phyloP scores from a whole-genome alignment of 2,888 invertebrate species.

The Chymomyza procnemis region DNA sequence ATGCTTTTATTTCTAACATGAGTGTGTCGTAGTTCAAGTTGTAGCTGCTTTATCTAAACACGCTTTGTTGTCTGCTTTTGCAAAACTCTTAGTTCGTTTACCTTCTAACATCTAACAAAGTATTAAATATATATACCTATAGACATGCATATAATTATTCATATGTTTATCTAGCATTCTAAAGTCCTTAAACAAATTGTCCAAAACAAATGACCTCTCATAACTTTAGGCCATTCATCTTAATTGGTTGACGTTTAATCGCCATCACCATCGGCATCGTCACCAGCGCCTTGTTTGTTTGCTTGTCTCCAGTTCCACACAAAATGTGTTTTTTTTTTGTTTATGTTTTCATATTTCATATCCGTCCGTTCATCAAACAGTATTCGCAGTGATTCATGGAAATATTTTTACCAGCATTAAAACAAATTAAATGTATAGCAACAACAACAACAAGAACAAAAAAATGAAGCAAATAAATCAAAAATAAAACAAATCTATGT shows the following conservation, averaged over 20 bases:
- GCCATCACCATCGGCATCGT: neutral
- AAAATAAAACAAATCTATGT: constrained; percentile 31
- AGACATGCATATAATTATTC: neutral
- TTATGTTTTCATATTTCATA: constrained; percentile 22
- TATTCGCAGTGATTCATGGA: constrained; percentile 47
- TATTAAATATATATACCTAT: neutral
- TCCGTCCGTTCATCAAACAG: neutral
- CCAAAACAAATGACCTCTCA: constrained; percentile 8
- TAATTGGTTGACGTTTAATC: constrained; percentile 25
- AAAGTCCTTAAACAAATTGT: constrained; percentile 11
- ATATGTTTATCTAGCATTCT: neutral
- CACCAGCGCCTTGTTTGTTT: constrained; percentile 4
- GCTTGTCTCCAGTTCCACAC: constrained; percentile 20
- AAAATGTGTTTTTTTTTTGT: constrained; percentile 29
- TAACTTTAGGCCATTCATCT: neutral
- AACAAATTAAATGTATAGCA: neutral
- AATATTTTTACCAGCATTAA: constrained; percentile 23
- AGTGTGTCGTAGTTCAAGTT: neutral
- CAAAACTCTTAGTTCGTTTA: neutral
- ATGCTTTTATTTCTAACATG: neutral
- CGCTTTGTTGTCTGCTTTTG: neutral
- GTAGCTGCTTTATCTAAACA: neutral
- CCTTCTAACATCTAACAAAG: neutral
- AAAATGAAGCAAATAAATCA: constrained; percentile 34
- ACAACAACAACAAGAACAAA: constrained; percentile 23